A percentile compares a stretch with the other conserved stretches of the same genome.
Evolutionary conservation across 2,113 vertebrate species (phyloP).

Genomic region (Pluvialis apricaria): DNA sequence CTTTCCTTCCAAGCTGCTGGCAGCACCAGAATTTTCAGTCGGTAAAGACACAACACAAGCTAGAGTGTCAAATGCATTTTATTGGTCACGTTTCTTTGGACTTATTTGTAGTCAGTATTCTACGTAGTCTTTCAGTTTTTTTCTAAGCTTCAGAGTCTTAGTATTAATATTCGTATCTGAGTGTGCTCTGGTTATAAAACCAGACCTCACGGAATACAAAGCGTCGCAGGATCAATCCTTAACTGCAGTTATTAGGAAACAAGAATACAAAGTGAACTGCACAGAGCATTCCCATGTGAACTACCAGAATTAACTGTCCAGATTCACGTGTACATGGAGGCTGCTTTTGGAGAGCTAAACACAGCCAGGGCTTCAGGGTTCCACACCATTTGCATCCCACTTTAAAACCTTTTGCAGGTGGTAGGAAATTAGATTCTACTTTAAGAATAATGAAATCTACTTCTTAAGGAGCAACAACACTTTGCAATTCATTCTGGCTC

Average conservation of each 20-base stretch:
- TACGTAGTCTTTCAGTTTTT: not conserved
- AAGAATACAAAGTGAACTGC: not conserved
- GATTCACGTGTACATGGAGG: not conserved
- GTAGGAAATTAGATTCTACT: not conserved
- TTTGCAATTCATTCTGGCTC: not conserved
- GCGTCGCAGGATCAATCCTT: not conserved
- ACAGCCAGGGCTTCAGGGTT: not conserved
- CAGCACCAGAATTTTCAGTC: not conserved
- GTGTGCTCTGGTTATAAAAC: not conserved
- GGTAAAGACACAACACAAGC: not conserved
- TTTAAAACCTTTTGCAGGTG: not conserved
- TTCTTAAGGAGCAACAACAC: not conserved
- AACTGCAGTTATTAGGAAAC: not conserved
- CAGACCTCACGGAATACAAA: not conserved
- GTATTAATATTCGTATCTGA: not conserved
- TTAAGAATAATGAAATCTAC: not conserved
- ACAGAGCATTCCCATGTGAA: no score
- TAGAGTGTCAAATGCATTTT: not conserved
- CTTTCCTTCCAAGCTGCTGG: not conserved
- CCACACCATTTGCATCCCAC: not conserved
- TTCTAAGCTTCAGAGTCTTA: not conserved
- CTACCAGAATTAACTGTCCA: not conserved
- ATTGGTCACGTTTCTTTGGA: not conserved
- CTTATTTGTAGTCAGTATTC: not conserved
- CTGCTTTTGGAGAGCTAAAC: not conserved